These are phyloP conservation scores for Eupristina koningsbergeri DNA, from an alignment of 1,140 invertebrate species.

Conservation along the genomic window DNA sequence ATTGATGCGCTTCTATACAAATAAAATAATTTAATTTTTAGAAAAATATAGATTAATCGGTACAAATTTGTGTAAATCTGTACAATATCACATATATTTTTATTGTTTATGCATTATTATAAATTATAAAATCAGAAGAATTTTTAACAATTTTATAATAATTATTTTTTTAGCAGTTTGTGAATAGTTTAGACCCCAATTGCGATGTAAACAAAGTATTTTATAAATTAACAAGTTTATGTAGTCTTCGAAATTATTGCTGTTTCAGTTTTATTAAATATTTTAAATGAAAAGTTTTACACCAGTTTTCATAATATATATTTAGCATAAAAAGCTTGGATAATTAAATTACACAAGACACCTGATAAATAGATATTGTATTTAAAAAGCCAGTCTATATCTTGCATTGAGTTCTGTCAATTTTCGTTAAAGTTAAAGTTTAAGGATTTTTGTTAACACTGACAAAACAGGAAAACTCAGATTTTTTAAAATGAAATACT, in stretches of 20 bases:
- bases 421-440: not conserved
- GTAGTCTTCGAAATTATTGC: not conserved
- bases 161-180: no score
- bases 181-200: not conserved
- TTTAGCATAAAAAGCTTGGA: not conserved
- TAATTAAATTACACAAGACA: not conserved
- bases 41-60: no score
- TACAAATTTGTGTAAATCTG: no score
- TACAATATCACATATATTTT: no score
- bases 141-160: no score
- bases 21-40: no score
- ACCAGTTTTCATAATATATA: not conserved
- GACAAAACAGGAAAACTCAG: not conserved
- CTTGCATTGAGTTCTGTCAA: not conserved
- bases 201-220: not conserved
- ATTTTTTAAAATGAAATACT: not conserved
- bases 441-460: not conserved
- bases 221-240: not conserved
- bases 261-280: constrained; percentile 29
- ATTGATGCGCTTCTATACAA: no score
- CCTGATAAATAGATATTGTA: not conserved
- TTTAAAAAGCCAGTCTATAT: not conserved
- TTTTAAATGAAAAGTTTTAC: not conserved
- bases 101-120: no score
- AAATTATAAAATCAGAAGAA: no score